Conservation (phyloP, 2,888 invertebrate species). For the Sussaba pulchella region DNA sequence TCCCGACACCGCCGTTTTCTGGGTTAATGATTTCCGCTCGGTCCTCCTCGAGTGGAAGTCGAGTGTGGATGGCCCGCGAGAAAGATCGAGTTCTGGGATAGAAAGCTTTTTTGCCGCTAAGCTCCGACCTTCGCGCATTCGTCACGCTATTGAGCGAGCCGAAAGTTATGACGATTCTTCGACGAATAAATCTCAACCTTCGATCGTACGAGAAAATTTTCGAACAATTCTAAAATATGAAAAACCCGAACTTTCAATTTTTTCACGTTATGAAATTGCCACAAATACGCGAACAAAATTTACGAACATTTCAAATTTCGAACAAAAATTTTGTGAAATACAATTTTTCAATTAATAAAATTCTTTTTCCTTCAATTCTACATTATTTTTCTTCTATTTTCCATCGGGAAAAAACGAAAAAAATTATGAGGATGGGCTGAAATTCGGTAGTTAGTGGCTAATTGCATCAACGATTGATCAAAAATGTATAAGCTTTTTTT, state of each 20-base stretch:
- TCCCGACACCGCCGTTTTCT: conserved; percentile 70
- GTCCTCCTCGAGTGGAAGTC: conserved; percentile 70
- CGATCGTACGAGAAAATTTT: neutral
- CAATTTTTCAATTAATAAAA: no score
- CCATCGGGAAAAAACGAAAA: no score
- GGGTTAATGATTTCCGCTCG: conserved; percentile 76
- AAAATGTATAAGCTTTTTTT: no score
- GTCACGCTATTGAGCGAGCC: no score
- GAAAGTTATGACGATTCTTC: neutral
- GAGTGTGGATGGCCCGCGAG: conserved; percentile 69
- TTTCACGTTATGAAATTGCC: neutral
- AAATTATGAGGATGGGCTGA: no score
- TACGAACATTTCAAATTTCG: no score
- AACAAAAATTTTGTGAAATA: no score
- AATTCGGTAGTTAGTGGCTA: no score
- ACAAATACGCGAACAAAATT: neutral
- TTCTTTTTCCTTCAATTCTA: no score
- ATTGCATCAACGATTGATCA: no score
- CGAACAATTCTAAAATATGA: neutral
- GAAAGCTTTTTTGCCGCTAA: conserved; percentile 31
- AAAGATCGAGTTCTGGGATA: conserved; percentile 25
- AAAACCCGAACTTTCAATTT: neutral
- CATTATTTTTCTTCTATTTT: no score
- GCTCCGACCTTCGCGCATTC: neutral
- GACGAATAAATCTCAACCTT: neutral